phyloP scores from a whole-genome alignment of 2,888 invertebrate genomes.

The Pyrrhia umbra region DNA sequence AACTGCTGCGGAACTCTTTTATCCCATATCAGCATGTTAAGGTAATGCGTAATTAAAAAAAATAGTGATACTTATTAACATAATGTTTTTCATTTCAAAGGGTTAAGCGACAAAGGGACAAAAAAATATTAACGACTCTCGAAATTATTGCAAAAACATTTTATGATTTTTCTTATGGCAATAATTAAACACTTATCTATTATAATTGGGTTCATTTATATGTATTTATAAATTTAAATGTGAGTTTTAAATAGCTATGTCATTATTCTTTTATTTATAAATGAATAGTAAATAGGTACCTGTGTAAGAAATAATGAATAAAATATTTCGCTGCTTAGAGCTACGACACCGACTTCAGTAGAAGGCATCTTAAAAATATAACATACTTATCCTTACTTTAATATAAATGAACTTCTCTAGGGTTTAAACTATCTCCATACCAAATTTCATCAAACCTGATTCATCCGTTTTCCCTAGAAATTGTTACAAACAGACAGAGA shows the following conservation, averaged over 20 bases:
- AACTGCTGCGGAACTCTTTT: constrained; percentile 32
- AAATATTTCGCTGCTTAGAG: neutral
- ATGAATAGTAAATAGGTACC: constrained; percentile 3
- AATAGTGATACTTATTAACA: constrained; percentile 4
- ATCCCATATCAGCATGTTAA: constrained; percentile 28
- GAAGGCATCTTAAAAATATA: too few relatives aligned
- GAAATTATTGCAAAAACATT: constrained; percentile 28
- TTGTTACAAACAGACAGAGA: too few relatives aligned
- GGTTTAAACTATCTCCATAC: too few relatives aligned
- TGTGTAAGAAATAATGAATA: constrained; percentile 7
- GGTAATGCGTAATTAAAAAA: constrained; percentile 7
- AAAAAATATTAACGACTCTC: neutral
- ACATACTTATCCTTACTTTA: too few relatives aligned
- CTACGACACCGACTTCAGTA: neutral
- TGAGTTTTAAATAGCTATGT: constrained; percentile 16
- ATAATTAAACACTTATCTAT: constrained; percentile 16
- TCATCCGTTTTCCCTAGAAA: too few relatives aligned
- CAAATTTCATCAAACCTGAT: too few relatives aligned
- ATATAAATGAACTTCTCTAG: too few relatives aligned
- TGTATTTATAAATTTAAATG: constrained; percentile 23
- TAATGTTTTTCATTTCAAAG: constrained; percentile 26
- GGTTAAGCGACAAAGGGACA: neutral
- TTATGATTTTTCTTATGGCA: constrained; percentile 14
- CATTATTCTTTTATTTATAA: constrained; percentile 12
- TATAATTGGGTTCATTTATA: constrained; percentile 19